A percentile compares a stretch with the other conserved stretches of the same genome.
phyloP scores from a whole-genome alignment of 2,113 vertebrate species.

The Myocastor coypus region DNA sequence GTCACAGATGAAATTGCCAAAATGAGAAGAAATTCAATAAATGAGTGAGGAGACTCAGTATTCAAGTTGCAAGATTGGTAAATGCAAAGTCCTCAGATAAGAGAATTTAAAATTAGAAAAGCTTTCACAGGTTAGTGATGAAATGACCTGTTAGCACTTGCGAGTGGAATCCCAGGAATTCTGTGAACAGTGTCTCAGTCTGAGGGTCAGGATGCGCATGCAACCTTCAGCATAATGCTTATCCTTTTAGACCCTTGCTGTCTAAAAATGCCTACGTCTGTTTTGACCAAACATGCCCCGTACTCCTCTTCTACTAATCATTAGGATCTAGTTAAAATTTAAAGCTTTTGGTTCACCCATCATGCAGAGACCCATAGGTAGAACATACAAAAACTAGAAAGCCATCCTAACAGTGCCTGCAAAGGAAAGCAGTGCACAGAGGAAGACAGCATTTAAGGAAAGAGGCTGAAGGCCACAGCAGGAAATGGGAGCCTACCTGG shows the following conservation, averaged over 20 bases:
- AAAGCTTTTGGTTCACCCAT: background rate
- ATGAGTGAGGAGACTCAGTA: slow-evolving; percentile 21
- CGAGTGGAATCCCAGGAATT: background rate
- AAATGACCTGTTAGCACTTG: background rate
- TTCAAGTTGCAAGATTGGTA: background rate
- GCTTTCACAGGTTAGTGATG: background rate
- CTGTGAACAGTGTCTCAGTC: background rate
- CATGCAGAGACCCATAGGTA: background rate
- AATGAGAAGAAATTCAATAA: slow-evolving; percentile 32
- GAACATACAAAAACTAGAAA: background rate
- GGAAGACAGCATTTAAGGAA: background rate
- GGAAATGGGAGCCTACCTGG: slow-evolving; percentile 88
- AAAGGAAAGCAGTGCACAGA: background rate
- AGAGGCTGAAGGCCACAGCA: background rate
- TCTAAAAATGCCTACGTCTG: background rate
- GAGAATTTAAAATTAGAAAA: slow-evolving; percentile 55
- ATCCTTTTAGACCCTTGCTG: background rate
- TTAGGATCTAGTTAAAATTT: slow-evolving; percentile 21
- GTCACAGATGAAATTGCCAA: slow-evolving; percentile 39
- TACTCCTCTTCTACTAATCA: background rate
- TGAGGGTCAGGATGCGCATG: background rate
- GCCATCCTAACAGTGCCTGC: background rate
- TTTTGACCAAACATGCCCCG: background rate
- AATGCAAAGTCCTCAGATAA: background rate
- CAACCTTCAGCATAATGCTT: background rate